Percentiles rank a stretch among this genome's conserved stretches.
Evolutionary conservation across 2,113 vertebrate genomes (phyloP).

Genomic region (Saguinus midas): DNA sequence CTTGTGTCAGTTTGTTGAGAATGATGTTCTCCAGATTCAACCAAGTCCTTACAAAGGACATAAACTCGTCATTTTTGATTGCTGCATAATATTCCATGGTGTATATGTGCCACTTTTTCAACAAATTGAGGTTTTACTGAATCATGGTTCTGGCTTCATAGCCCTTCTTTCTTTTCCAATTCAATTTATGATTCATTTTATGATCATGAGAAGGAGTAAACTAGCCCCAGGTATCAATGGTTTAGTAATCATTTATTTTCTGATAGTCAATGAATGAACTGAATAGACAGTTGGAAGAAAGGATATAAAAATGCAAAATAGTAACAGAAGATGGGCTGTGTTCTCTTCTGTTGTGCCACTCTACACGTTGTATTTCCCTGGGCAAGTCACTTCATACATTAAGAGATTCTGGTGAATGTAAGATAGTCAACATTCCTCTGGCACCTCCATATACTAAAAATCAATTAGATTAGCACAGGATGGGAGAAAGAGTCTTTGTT

Average conservation of each 20-base stretch:
- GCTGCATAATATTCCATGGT: no score
- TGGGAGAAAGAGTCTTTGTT: neutral
- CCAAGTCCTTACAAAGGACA: no score
- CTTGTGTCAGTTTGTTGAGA: no score
- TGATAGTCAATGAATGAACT: neutral
- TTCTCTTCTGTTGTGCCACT: neutral
- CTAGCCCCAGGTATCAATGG: neutral
- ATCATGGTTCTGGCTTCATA: neutral
- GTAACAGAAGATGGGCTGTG: neutral
- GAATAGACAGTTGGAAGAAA: neutral
- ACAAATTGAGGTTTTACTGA: constrained; percentile 35
- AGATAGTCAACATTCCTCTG: neutral
- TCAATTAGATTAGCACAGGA: neutral
- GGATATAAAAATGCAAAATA: neutral
- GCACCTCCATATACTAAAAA: neutral
- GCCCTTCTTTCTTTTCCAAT: neutral
- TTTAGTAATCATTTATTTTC: neutral
- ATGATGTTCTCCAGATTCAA: no score
- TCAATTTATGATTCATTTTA: constrained; percentile 31
- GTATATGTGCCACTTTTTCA: neutral
- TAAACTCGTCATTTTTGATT: no score
- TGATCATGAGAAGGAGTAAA: neutral
- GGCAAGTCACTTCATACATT: neutral
- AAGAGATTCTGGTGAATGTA: neutral
- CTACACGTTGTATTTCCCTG: neutral